Evolutionary conservation across 2,888 invertebrate genomes (phyloP).

Genomic region (Synergus gifuensis): DNA sequence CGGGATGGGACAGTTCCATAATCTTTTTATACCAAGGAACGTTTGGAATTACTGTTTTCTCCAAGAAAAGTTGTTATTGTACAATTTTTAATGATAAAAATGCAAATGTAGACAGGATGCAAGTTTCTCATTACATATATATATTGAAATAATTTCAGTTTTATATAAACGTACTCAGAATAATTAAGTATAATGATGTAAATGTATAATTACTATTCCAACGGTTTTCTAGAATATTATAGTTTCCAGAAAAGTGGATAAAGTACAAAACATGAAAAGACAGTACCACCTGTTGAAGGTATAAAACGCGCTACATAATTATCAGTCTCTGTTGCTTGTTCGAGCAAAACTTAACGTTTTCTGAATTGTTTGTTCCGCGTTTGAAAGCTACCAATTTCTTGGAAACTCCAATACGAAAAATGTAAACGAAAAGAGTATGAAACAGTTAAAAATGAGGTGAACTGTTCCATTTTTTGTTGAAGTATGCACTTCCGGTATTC

Average conservation of each 20-base stretch:
- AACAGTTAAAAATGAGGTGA: neutral
- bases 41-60: no score
- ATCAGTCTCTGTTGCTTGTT: neutral
- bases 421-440: neutral
- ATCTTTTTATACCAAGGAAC: no score
- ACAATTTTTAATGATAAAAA: no score
- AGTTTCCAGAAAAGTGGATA: neutral
- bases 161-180: neutral
- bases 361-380: neutral
- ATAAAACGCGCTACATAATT: slow-evolving; percentile 21
- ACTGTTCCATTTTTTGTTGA: neutral
- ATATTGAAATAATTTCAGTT: neutral
- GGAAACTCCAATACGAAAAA: neutral
- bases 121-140: no score
- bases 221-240: neutral
- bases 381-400: neutral
- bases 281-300: slow-evolving; percentile 21
- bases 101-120: no score
- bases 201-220: neutral
- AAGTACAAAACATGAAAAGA: neutral
- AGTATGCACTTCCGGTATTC: slow-evolving; percentile 7
- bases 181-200: neutral
- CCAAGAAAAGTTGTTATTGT: no score
- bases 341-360: slow-evolving; percentile 4
- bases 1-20: no score